Base-by-base conservation (phyloP, 2,113 vertebrate species). In the Anhinga anhinga region DNA sequence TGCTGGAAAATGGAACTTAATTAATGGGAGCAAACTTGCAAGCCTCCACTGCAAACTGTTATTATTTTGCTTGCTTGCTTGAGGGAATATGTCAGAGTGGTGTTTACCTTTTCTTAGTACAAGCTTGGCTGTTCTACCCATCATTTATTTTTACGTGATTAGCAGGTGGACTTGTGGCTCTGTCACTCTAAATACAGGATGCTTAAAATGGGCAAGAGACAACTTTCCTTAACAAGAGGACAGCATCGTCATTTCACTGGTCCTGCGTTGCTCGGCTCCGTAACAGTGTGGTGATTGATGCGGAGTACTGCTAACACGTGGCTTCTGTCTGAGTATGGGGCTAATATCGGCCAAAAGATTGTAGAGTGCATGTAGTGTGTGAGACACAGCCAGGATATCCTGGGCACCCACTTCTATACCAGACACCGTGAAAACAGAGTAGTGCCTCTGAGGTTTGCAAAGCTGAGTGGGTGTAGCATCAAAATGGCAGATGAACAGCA, bases 101-200 rank as follows among this genome's bases (percentile, higher is more conserved):
- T 83, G 78, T 93, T 97, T 96, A 78, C 71, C 84, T 90, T 88
- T 93, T 86, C 95, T 59, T 79, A 84, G 77, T 72, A 94, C 76
- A 65, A 93, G 92, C 80, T 55, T 67, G 62, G 55, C 63, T 95
- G 72, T 89, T 95, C 84, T 84, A 22, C 82, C 87, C 67, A n/a
- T 95, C 86, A 49, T 95, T 95, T 90, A 81, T 86, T 94, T 87
- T 62, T 90, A 88, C 7, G 0, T 88, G 85, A 96, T 96, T 91
- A 95, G 63, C 81, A 62, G 71, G 50, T 58, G 52, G 86, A 86
- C 70, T 92, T 61, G 36, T 30, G 50, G 63, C 56, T 82, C 78
- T 89, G 79, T 67, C 84, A 25, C 52, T 96, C 95, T 65, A 78
- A 91, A 86, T 36, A 45, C 66, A 29, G 45, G 49, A 15, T 65